Base-by-base conservation (phyloP, 2,797 vertebrate genomes). In the Streptopelia turtur region DNA sequence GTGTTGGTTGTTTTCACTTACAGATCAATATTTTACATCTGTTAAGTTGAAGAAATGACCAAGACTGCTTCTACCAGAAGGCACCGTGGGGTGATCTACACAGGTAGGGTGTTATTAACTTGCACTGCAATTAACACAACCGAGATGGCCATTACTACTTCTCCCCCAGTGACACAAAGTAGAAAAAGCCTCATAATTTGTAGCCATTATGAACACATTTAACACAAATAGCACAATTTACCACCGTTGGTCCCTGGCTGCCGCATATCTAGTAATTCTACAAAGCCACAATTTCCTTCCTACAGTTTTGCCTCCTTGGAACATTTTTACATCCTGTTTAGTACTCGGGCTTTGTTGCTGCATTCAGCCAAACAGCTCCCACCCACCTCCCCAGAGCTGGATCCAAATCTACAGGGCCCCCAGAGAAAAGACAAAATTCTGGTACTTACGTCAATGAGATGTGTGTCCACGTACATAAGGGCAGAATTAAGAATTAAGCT, bases 331-430 rank as follows among this genome's bases (percentile, higher is more conserved):
- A 56, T 78, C 64, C 45, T 91, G 60, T 84, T 71, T 28, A 88
- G 52, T 60, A 35, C 70, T 55, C 65, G 10, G 27, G 61, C 9
- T 85, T 91, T 66, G 50, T 78, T 45, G 52, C 87, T 93, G 63
- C 7, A 11, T 52, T 96, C 80, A 87, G 75, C 59, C 63, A 79
- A 37, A 89, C 56, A 66, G 69, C 79, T 93, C 49, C 93, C 90
- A 90, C 90, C 72, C 90, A 93, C 87, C 25, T 93, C 16, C 45
- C 74, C 41, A 39, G 80, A 90, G 41, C 13, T 59, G 77, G 37
- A 84, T 89, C 71, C 56, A 37, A 23, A 23, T 13, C 78, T 49
- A 35, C 18, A 64, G 35, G 55, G 59, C 39, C 47, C 28, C 63
- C 52, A 69, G 66, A 76, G 83, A 70, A 76, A 70, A 90, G 70